phyloP scores from a whole-genome alignment of 1,140 invertebrate species.

The Odontomachus brunneus region DNA sequence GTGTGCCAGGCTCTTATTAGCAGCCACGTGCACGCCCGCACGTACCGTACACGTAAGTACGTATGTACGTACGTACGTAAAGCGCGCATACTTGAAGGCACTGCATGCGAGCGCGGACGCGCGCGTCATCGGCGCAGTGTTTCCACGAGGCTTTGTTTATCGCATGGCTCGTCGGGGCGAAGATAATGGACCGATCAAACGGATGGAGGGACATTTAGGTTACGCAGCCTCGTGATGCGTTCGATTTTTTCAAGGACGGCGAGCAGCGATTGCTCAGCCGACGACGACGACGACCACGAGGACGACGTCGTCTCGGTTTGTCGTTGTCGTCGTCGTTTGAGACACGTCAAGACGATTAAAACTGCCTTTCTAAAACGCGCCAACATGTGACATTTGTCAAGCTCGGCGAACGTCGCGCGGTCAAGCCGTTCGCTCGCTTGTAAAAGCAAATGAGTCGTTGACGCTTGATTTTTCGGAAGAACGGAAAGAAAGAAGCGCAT shows the following conservation, averaged over 20 bases:
- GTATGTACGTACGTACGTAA: background rate
- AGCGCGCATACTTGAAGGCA: too few species aligned
- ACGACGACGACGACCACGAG: background rate
- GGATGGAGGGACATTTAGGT: constrained; percentile 65
- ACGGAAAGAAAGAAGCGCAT: too few species aligned
- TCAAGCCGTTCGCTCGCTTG: too few species aligned
- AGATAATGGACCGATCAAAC: constrained; percentile 67
- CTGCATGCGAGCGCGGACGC: background rate
- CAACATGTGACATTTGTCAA: background rate
- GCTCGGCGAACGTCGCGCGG: too few species aligned
- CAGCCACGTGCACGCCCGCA: constrained; percentile 61
- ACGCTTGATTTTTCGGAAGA: too few species aligned
- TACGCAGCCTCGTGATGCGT: constrained; percentile 59
- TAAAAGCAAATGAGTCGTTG: too few species aligned
- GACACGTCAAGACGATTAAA: background rate
- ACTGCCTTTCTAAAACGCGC: background rate
- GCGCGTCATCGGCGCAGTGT: background rate
- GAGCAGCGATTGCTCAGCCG: constrained; percentile 19
- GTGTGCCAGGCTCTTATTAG: constrained; percentile 64
- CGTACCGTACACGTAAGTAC: constrained; percentile 1
- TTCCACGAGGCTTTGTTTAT: constrained; percentile 66
- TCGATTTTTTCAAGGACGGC: constrained; percentile 59
- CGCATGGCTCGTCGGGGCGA: constrained; percentile 51
- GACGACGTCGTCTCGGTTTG: constrained; percentile 4
- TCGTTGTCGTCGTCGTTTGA: too few species aligned